Conservation (phyloP, 1,140 invertebrate genomes). For the Zophobas morio region DNA sequence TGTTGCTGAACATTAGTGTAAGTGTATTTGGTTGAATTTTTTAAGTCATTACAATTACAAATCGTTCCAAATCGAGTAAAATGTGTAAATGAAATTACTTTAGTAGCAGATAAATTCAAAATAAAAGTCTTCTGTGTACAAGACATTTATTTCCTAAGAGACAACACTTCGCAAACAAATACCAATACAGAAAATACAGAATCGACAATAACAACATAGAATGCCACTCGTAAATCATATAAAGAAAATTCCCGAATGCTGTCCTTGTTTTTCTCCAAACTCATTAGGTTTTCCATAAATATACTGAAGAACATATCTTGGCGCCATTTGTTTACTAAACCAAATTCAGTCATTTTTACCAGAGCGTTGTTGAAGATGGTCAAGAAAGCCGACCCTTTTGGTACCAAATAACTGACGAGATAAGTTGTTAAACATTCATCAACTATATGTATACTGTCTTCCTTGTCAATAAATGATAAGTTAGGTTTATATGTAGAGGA, state of each 20-base stretch:
- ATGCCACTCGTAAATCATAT: slow-evolving; percentile 37
- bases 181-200: neutral
- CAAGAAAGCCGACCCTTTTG: slow-evolving; percentile 50
- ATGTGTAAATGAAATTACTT: too few relatives aligned
- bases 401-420: slow-evolving; percentile 58
- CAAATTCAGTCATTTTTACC: slow-evolving; percentile 18
- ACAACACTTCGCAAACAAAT: neutral
- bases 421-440: slow-evolving; percentile 66
- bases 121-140: too few relatives aligned
- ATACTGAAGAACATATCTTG: slow-evolving; percentile 11
- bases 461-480: too few relatives aligned
- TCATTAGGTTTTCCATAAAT: slow-evolving; percentile 1
- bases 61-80: too few relatives aligned
- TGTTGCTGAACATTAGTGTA: too few relatives aligned
- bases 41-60: too few relatives aligned
- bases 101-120: too few relatives aligned
- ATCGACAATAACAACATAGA: slow-evolving; percentile 14
- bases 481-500: too few relatives aligned
- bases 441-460: slow-evolving; percentile 64
- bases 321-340: slow-evolving; percentile 40
- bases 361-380: slow-evolving; percentile 46
- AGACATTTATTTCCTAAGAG: neutral
- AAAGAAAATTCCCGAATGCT: slow-evolving; percentile 30
- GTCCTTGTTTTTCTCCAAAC: neutral
- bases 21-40: too few relatives aligned